Conservation (phyloP, 2,113 vertebrate genomes). For the Pyrgilauda ruficollis region DNA sequence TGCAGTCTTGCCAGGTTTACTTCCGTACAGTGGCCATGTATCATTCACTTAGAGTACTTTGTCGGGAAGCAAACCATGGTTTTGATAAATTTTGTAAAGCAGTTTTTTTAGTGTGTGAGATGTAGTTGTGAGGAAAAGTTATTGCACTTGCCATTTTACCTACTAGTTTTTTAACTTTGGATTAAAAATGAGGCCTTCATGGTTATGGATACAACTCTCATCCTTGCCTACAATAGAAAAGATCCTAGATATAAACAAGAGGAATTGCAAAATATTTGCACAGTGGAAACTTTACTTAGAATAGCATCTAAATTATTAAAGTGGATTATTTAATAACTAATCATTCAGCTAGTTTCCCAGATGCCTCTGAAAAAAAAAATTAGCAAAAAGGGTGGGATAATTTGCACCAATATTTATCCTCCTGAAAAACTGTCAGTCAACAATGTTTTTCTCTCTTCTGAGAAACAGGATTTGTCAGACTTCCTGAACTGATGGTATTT, state of each 20-base stretch:
- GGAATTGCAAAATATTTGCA: background rate
- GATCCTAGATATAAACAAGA: background rate
- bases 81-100: background rate
- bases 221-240: background rate
- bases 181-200: background rate
- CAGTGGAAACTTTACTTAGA: background rate
- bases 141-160: background rate
- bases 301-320: background rate
- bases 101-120: background rate
- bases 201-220: background rate
- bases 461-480: conserved; percentile 48
- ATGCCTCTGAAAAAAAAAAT: background rate
- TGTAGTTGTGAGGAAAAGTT: background rate
- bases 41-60: background rate
- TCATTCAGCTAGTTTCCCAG: background rate
- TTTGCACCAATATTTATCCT: background rate
- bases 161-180: background rate
- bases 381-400: background rate
- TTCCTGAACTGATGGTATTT: conserved; percentile 26
- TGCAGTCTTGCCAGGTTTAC: background rate
- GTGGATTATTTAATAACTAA: background rate
- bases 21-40: background rate
- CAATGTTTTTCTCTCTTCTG: conserved; percentile 23
- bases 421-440: background rate
- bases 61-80: fast-evolving